Evolutionary conservation across 2,113 vertebrate species (phyloP).

Genomic region (Rutilus rutilus): DNA sequence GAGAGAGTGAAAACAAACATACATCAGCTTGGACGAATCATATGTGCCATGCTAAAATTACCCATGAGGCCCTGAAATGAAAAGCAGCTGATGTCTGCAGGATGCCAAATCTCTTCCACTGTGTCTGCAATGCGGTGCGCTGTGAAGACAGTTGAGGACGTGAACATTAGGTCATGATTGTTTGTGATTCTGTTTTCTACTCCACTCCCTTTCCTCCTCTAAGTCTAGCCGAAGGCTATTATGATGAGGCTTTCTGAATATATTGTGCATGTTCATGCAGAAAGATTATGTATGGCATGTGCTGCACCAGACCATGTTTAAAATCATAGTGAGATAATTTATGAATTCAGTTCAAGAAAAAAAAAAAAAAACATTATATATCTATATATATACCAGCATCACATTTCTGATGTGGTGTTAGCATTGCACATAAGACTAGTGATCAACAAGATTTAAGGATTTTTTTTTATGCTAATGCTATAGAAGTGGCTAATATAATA

Average conservation of each 20-base stretch:
- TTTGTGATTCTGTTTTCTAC: constrained; percentile 35
- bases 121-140: background rate
- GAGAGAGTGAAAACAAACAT: constrained; percentile 52
- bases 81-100: constrained; percentile 43
- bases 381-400: background rate
- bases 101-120: background rate
- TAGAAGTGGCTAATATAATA: too few species aligned
- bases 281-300: background rate
- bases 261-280: background rate
- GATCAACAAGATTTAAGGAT: background rate
- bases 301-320: too few species aligned
- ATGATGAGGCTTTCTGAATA: constrained; percentile 9
- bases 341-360: background rate
- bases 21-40: constrained; percentile 30
- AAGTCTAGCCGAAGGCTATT: constrained; percentile 4
- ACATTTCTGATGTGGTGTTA: background rate
- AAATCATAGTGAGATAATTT: background rate
- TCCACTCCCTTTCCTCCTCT: background rate
- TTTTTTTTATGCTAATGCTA: too few species aligned
- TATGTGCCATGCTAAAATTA: constrained; percentile 10
- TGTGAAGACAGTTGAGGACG: background rate
- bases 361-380: background rate
- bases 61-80: constrained; percentile 32
- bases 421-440: background rate
- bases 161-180: constrained; percentile 10